These are phyloP conservation scores for Sebastes taczanowskii DNA, from an alignment of 2,797 vertebrate genomes.

Conservation along the genomic window DNA sequence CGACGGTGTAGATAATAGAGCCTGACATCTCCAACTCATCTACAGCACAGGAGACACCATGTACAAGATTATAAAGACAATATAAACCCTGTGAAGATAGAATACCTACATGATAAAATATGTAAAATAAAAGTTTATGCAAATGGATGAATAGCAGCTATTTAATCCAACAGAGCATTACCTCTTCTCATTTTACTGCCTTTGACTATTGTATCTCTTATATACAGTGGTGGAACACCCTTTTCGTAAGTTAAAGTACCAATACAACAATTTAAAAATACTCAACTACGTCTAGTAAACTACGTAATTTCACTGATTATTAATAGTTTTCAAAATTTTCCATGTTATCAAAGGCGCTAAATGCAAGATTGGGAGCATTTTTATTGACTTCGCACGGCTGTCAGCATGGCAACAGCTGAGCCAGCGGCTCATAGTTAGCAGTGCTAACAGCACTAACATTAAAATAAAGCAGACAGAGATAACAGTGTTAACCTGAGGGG, in stretches of 20 bases:
- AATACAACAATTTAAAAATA: not conserved
- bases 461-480: no score
- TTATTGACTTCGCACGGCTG: no score
- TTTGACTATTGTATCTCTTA: not conserved
- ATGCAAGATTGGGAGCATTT: no score
- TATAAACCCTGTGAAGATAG: not conserved
- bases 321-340: not conserved
- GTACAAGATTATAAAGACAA: not conserved
- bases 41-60: constrained; percentile 52
- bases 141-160: not conserved
- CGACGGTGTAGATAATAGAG: constrained; percentile 97
- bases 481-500: no score
- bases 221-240: not conserved
- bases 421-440: no score
- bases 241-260: not conserved
- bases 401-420: no score
- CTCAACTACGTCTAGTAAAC: not conserved
- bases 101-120: not conserved
- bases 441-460: no score
- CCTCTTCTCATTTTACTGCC: constrained; percentile 8
- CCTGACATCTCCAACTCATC: constrained; percentile 96
- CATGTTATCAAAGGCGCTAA: not conserved
- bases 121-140: not conserved
- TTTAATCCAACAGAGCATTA: not conserved
- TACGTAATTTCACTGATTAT: not conserved